These are phyloP conservation scores for Sycophila sp. DNA, from an alignment of 1,140 invertebrate species.

Conservation along the genomic window DNA sequence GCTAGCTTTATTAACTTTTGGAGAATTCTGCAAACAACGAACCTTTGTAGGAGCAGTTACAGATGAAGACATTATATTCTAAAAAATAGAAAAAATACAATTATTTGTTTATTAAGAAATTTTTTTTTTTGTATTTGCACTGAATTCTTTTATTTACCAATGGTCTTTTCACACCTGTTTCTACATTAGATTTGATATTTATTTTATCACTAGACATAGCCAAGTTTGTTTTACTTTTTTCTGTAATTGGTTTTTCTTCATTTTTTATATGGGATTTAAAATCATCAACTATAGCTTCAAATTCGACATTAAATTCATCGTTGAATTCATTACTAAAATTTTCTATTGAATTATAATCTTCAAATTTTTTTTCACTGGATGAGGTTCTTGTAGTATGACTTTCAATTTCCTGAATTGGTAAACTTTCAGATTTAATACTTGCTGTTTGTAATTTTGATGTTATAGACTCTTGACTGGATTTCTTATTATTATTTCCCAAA, in stretches of 20 bases:
- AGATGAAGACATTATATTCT: conserved; percentile 36
- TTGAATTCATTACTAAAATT: background rate
- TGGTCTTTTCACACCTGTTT: conserved; percentile 36
- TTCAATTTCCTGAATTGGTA: background rate
- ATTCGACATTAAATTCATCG: conserved; percentile 1
- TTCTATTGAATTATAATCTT: background rate
- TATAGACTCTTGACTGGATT: background rate
- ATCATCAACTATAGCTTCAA: background rate
- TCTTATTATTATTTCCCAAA: background rate
- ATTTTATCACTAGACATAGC: no score
- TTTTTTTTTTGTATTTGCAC: no score
- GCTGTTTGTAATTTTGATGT: background rate
- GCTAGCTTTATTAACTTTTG: conserved; percentile 24
- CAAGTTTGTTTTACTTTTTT: no score
- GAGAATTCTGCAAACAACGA: conserved; percentile 36
- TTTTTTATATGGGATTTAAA: background rate
- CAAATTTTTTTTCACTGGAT: background rate
- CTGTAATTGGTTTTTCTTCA: background rate
- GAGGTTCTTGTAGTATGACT: background rate
- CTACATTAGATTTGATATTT: background rate
- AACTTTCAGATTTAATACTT: background rate
- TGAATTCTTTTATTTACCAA: no score
- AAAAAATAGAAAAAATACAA: conserved; percentile 9
- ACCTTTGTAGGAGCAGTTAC: conserved; percentile 39
- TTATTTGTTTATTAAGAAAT: background rate